These are phyloP conservation scores for Vultur gryphus DNA, from an alignment of 2,797 vertebrate species.

Conservation along the genomic window DNA sequence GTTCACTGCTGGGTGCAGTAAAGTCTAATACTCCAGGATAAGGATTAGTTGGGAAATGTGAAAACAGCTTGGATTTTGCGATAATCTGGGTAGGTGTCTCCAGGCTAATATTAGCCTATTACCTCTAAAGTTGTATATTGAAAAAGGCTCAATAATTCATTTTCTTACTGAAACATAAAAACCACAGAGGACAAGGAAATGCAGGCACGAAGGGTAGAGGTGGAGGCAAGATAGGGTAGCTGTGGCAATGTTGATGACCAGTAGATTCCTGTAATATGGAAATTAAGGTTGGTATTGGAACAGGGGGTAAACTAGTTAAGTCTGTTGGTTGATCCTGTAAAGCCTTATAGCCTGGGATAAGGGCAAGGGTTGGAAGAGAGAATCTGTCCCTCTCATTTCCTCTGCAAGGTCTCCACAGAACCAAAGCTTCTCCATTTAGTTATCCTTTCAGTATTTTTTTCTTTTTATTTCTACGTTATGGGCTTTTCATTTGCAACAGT, in stretches of 20 bases:
- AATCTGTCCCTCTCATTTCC: constrained; percentile 23
- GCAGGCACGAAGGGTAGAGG: neutral
- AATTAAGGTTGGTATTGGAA: neutral
- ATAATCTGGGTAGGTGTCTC: neutral
- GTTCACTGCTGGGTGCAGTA: neutral
- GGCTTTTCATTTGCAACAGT: neutral
- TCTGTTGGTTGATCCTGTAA: neutral
- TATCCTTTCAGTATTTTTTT: neutral
- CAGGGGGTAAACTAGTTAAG: neutral
- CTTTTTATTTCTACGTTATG: neutral
- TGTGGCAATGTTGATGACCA: neutral
- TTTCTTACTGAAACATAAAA: neutral
- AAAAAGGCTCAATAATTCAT: neutral
- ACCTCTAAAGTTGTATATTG: neutral
- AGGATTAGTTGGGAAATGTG: accelerated
- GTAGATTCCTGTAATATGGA: neutral
- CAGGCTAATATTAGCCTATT: neutral
- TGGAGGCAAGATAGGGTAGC: neutral
- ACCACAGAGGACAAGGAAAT: neutral
- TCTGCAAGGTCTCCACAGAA: neutral
- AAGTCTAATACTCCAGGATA: neutral
- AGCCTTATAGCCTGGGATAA: neutral
- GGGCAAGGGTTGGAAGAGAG: neutral
- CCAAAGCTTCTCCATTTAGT: neutral
- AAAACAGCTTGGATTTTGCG: neutral